phyloP scores from a whole-genome alignment of 2,797 vertebrate species.

The Poeciliopsis turneri region DNA sequence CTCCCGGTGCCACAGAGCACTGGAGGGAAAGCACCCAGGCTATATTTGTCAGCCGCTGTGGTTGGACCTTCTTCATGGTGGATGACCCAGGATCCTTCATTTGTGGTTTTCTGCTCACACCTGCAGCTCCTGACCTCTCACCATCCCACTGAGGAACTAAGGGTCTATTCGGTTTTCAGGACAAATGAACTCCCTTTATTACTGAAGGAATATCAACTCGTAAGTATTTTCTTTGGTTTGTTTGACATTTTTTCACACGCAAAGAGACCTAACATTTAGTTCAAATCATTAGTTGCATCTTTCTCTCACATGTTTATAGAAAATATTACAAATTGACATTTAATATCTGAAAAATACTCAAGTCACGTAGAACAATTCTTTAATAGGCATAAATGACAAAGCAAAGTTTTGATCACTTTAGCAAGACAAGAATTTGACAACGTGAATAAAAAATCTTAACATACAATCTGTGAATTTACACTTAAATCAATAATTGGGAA shows the following conservation, averaged over 20 bases:
- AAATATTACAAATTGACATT: background rate
- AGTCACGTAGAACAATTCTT: too few species aligned
- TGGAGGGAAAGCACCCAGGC: constrained; percentile 71
- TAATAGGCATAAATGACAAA: background rate
- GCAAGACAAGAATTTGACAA: background rate
- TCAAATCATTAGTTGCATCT: background rate
- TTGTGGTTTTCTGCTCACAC: constrained; percentile 66
- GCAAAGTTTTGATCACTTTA: background rate
- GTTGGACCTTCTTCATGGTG: constrained; percentile 50
- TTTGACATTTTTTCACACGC: background rate
- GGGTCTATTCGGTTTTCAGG: constrained; percentile 12
- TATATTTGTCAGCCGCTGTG: constrained; percentile 70
- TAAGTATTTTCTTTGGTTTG: constrained; percentile 43
- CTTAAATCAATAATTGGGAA: background rate
- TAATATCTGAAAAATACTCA: background rate
- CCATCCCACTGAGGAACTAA: constrained; percentile 41
- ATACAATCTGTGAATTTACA: background rate
- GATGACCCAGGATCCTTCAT: constrained; percentile 54
- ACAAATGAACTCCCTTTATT: constrained; percentile 40
- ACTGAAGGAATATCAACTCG: constrained; percentile 34
- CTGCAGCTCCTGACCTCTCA: constrained; percentile 52
- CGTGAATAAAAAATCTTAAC: background rate
- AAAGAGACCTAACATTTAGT: background rate
- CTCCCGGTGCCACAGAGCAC: constrained; percentile 39
- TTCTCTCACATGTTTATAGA: background rate